Conservation (phyloP, 2,113 vertebrate genomes). For the Micronisus gabar region DNA sequence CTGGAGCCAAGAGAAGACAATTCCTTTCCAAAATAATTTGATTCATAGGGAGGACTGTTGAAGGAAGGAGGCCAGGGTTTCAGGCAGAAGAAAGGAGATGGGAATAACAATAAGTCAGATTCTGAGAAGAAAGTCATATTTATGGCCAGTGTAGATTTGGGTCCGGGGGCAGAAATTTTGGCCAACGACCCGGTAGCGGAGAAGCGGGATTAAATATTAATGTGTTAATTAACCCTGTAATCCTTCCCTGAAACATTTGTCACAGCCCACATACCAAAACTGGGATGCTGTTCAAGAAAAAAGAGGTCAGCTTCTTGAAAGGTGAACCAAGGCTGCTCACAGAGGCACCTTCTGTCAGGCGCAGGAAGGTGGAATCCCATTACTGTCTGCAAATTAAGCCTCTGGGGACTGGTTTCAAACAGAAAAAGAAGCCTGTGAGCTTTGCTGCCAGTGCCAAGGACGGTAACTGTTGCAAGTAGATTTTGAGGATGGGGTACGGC, state of each 20-base stretch:
- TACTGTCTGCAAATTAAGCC: conserved; percentile 56
- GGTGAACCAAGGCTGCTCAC: background rate
- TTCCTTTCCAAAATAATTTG: background rate
- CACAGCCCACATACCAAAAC: background rate
- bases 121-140: background rate
- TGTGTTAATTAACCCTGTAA: conserved; percentile 23
- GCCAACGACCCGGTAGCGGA: background rate
- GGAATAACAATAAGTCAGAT: background rate
- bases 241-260: conserved; percentile 4
- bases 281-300: conserved; percentile 14
- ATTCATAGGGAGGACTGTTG: background rate
- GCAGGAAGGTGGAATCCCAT: conserved; percentile 49
- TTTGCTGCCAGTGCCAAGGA: background rate
- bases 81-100: background rate
- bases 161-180: background rate
- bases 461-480: background rate
- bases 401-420: conserved; percentile 20
- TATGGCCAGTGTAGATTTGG: background rate
- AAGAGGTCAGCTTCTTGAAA: conserved; percentile 54
- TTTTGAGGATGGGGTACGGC: background rate
- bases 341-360: conserved; percentile 44
- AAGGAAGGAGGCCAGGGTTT: background rate
- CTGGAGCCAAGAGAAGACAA: background rate
- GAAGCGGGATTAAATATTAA: background rate
- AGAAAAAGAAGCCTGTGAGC: conserved; percentile 12